Evolutionary conservation across 1,140 invertebrate species (phyloP), one percentile per base, ranked within the genome.

Genomic region (Orchesella cincta): DNA sequence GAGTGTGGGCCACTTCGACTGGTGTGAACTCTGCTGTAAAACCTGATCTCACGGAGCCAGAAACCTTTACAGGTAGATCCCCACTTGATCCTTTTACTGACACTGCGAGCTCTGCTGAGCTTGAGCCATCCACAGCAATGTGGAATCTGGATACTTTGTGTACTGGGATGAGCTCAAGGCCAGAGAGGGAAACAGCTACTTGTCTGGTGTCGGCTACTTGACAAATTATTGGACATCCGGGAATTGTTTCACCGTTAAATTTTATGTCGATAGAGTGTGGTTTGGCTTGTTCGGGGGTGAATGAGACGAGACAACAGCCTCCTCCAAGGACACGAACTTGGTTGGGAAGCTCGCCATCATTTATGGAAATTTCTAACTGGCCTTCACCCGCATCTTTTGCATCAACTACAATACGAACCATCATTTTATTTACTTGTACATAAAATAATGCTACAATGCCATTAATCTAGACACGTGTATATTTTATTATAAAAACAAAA

Each of bases 271-370:
- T 97, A 80, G 93, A 89, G 87, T 99, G 97, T 33, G 94, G 90
- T 82, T 95, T 95, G 12, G 93, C 89, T 76, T 92, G 89, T 84
- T 98, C 95, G 23, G 98, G 97, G 18, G 95, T 93, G 86, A 99
- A 99, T 70, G 94, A 97, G 14, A 98, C 95, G 33, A 98, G 89
- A 85, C 96, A 98, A 75, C 94, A 89, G 39, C 96, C 96, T 77
- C 95, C 95, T 62, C 95, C 95, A 5, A 98, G 93, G 20, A 96
- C 94, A 86, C 95, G 94, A 26, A 98, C 96, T 86, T 98, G 95
- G 88, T 98, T 98, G 51, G 96, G 96, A 36, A 98, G 94, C 89
- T 97, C 95, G 78, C 96, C 96, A 87, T 98, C 95, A 85, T 98
- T 98, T 84, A 98, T 96, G 76, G 95, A 97, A 84, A 98, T 98